phyloP scores from a whole-genome alignment of 2,888 invertebrate genomes.

The Synanthedon andrenaeformis region DNA sequence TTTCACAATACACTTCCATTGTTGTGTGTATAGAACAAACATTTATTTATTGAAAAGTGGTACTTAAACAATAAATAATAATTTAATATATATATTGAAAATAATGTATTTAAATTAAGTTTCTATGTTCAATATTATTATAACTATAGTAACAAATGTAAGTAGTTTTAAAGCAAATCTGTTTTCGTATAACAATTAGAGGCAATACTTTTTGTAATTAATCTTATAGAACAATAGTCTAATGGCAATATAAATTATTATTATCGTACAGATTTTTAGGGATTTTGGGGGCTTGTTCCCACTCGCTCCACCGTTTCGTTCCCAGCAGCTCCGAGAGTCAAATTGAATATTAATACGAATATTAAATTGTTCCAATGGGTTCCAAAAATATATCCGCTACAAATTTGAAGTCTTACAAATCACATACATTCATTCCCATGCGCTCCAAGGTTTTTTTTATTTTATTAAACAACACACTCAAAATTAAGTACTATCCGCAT shows the following conservation, averaged over 20 bases:
- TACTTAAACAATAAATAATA: constrained; percentile 43
- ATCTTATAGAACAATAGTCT: constrained; percentile 60
- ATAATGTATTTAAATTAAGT: constrained; percentile 37
- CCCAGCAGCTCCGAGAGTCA: too few relatives aligned
- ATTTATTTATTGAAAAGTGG: constrained; percentile 42
- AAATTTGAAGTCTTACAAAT: too few relatives aligned
- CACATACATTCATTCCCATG: too few relatives aligned
- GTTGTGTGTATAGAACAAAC: constrained; percentile 18
- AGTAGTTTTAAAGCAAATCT: constrained; percentile 55
- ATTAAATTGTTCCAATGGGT: too few relatives aligned
- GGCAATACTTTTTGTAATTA: constrained; percentile 67
- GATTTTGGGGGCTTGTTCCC: constrained; percentile 16
- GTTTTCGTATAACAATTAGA: constrained; percentile 59
- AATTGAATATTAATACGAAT: too few relatives aligned
- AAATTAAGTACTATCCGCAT: too few relatives aligned
- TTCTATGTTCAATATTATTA: constrained; percentile 37
- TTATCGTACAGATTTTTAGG: constrained; percentile 23
- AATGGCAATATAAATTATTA: constrained; percentile 35
- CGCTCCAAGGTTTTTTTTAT: too few relatives aligned
- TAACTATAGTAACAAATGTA: constrained; percentile 31
- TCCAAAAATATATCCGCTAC: too few relatives aligned
- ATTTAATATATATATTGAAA: constrained; percentile 5
- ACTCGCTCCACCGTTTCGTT: too few relatives aligned
- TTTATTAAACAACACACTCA: too few relatives aligned
- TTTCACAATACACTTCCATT: constrained; percentile 13